phyloP scores from a whole-genome alignment of 2,888 invertebrate species.

The Polyploca ridens region DNA sequence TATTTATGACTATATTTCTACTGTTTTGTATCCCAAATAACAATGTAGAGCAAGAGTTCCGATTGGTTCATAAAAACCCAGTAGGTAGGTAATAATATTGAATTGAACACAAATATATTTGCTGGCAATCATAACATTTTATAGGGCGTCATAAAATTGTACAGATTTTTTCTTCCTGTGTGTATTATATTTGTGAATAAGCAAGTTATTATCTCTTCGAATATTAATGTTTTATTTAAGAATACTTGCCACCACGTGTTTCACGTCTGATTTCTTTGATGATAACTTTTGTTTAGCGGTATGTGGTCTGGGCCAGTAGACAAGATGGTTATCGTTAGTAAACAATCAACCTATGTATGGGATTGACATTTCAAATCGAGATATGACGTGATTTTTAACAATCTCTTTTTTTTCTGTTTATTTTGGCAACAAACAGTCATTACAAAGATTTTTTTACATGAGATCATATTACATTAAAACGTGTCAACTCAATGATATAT shows the following conservation, averaged over 20 bases:
- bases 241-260: neutral
- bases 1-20: slow-evolving; percentile 27
- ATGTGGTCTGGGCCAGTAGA: too few relatives aligned
- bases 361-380: too few relatives aligned
- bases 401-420: too few relatives aligned
- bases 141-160: slow-evolving; percentile 33
- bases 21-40: slow-evolving; percentile 8
- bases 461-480: too few relatives aligned
- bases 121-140: slow-evolving; percentile 37
- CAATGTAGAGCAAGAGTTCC: slow-evolving; percentile 22
- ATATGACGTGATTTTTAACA: too few relatives aligned
- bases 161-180: neutral
- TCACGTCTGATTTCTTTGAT: too few relatives aligned
- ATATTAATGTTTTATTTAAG: neutral
- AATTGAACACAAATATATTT: slow-evolving; percentile 27
- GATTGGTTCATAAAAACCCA: slow-evolving; percentile 38
- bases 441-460: too few relatives aligned
- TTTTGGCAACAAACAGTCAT: too few relatives aligned
- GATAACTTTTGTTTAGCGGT: too few relatives aligned
- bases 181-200: neutral
- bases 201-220: neutral
- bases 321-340: too few relatives aligned
- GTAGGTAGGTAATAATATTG: slow-evolving; percentile 22
- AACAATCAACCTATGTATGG: too few relatives aligned
- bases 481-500: too few relatives aligned